These are phyloP conservation scores for Chrysaora quinquecirrha DNA, from an alignment of 30 jellyfish, hydroid and myxozoan genomes.

Conservation along the genomic window DNA sequence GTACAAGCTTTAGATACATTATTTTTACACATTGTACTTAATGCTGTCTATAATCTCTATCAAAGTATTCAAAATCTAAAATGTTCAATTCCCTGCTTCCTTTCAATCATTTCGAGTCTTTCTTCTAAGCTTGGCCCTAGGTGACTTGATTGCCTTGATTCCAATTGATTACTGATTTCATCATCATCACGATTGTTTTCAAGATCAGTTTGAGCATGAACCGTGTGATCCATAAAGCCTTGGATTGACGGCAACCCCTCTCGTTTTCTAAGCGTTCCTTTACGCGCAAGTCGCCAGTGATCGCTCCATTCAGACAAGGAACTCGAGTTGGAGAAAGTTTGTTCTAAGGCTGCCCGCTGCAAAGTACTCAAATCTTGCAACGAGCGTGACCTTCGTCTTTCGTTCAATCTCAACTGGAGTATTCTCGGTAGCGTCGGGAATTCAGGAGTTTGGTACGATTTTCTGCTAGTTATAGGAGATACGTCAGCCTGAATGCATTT, in stretches of 20 bases:
- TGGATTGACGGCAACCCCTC: neutral
- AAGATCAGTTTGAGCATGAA: too few relatives aligned
- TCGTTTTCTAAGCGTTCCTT: neutral
- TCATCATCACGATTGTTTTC: neutral
- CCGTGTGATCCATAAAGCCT: neutral
- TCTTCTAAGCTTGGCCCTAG: conserved; percentile 41
- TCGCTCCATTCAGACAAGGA: conserved; percentile 26
- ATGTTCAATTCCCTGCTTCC: conserved; percentile 37
- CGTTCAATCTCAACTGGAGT: conserved; percentile 7
- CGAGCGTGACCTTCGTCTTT: conserved; percentile 41
- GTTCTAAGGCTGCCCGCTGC: conserved; percentile 10
- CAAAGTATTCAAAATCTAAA: too few relatives aligned
- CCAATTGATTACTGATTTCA: neutral
- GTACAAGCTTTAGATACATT: too few relatives aligned
- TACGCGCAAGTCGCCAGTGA: conserved; percentile 42
- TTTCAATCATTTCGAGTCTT: conserved; percentile 33
- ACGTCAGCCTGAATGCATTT: conserved; percentile 3
- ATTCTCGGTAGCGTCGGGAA: conserved; percentile 24
- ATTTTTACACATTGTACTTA: too few relatives aligned
- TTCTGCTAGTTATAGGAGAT: conserved; percentile 25
- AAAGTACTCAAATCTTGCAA: conserved; percentile 2
- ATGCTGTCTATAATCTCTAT: too few relatives aligned
- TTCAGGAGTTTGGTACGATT: neutral
- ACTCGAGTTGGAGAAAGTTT: neutral
- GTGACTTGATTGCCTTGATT: neutral